These are phyloP conservation scores for Trypoxylus dichotomus DNA, from an alignment of 1,140 invertebrate genomes.

Conservation along the genomic window DNA sequence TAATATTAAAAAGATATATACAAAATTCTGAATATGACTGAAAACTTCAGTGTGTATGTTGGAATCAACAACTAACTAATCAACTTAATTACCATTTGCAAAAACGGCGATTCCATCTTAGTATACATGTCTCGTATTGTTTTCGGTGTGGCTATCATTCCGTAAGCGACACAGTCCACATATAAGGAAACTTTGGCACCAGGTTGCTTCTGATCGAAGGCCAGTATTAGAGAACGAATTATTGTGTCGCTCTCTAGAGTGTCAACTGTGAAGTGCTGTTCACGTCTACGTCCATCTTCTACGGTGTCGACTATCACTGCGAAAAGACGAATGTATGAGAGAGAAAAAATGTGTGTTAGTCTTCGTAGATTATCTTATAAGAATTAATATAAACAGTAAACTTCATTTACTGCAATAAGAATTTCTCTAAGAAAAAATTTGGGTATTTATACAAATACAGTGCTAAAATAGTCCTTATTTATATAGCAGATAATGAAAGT, in stretches of 20 bases:
- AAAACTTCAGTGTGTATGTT: no score
- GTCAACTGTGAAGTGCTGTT: conserved; percentile 59
- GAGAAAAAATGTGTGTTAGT: not conserved
- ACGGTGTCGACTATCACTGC: conserved; percentile 64
- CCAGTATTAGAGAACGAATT: conserved; percentile 58
- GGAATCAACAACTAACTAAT: no score
- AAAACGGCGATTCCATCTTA: conserved; percentile 46
- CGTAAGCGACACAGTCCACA: conserved; percentile 61
- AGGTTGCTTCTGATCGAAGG: conserved; percentile 58
- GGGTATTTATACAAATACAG: no score
- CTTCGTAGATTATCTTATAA: no score
- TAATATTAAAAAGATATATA: no score
- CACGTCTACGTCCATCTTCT: conserved; percentile 54
- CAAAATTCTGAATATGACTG: no score
- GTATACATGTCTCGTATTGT: conserved; percentile 56
- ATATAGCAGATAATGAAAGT: no score
- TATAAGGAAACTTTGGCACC: conserved; percentile 59
- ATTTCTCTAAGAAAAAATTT: no score
- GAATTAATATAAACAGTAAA: no score
- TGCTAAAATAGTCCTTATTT: no score
- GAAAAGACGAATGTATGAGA: conserved; percentile 10
- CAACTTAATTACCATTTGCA: conserved; percentile 50
- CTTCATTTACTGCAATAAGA: no score
- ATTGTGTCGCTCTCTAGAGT: conserved; percentile 55
- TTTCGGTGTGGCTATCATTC: conserved; percentile 56